Conservation (phyloP, 1,140 invertebrate genomes). For the Halesus radiatus region DNA sequence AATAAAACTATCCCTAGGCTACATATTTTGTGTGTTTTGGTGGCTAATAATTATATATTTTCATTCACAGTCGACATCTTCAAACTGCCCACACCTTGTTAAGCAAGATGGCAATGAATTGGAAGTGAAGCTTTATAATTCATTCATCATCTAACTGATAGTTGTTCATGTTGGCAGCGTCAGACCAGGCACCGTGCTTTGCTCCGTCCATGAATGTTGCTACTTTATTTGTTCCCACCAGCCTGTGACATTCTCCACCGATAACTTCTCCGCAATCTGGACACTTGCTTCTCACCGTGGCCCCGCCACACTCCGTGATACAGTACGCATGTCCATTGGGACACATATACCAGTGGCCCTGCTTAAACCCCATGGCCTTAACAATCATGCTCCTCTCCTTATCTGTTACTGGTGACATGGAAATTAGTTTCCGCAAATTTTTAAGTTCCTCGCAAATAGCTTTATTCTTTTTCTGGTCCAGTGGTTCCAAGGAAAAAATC, state of each 20-base stretch:
- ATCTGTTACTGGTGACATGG: constrained; percentile 63
- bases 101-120: too few relatives aligned
- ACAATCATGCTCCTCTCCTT: constrained; percentile 74
- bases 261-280: constrained; percentile 74
- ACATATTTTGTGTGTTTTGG: too few relatives aligned
- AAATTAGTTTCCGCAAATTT: background rate
- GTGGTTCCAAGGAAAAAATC: constrained; percentile 21
- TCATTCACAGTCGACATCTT: too few relatives aligned
- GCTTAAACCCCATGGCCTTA: constrained; percentile 72
- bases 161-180: constrained; percentile 61
- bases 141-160: constrained; percentile 48
- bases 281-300: constrained; percentile 73
- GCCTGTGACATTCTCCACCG: constrained; percentile 73
- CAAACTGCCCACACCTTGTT: too few relatives aligned
- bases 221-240: constrained; percentile 69
- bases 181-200: constrained; percentile 66
- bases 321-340: constrained; percentile 81
- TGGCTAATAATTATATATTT: too few relatives aligned
- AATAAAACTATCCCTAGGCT: too few relatives aligned
- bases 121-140: too few relatives aligned
- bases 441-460: background rate
- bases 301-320: constrained; percentile 81
- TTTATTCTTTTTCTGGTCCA: constrained; percentile 22
- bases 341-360: constrained; percentile 84
- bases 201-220: constrained; percentile 76